Conservation (phyloP, 2,113 vertebrate species). For the Neolamprologus toae region DNA sequence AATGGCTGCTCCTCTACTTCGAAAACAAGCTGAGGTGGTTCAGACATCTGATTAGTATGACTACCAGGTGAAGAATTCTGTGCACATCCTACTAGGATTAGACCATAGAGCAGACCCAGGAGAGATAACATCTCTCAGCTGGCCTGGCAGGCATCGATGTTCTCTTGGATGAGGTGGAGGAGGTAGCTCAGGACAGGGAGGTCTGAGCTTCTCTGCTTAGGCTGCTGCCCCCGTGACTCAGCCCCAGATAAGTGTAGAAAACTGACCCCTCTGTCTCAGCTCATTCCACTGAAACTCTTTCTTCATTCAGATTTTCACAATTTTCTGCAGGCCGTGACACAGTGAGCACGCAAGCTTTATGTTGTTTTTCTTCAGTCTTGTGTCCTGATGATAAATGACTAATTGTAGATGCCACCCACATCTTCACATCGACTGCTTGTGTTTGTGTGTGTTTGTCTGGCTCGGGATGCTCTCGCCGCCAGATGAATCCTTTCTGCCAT, state of each 20-base stretch:
- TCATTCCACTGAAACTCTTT: not conserved
- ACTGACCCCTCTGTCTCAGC: not conserved
- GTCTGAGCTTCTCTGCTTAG: not conserved
- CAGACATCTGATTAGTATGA: not conserved
- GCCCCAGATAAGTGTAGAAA: not conserved
- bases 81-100: not conserved
- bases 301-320: not conserved
- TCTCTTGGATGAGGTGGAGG: not conserved
- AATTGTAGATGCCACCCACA: constrained; percentile 4
- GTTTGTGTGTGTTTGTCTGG: not conserved
- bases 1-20: not conserved
- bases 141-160: not conserved
- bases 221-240: not conserved
- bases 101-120: not conserved
- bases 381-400: not conserved
- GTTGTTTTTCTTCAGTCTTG: not conserved
- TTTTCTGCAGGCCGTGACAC: not conserved
- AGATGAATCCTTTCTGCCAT: not conserved
- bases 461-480: not conserved
- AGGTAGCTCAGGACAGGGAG: not conserved
- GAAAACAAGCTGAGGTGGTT: not conserved
- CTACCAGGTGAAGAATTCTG: not conserved
- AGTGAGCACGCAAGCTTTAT: not conserved
- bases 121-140: not conserved
- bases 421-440: not conserved